Evolutionary conservation across 2,113 vertebrate species (phyloP).

Genomic region (Notothenia coriiceps): DNA sequence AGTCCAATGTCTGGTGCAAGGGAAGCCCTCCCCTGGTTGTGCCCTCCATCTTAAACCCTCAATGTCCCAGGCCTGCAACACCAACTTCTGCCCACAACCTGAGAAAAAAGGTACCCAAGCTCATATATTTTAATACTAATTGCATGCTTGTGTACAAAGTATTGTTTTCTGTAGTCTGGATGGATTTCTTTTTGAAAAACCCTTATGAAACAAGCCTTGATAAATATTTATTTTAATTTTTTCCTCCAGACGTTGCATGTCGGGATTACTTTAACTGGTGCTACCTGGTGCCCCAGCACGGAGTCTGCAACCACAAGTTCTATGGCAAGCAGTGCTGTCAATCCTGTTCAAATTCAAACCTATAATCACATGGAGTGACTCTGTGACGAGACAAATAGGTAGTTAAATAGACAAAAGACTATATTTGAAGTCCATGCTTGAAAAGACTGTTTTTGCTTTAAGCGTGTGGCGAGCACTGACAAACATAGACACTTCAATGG

Average conservation of each 20-base stretch:
- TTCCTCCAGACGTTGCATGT: constrained; percentile 68
- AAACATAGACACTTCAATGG: constrained; percentile 54
- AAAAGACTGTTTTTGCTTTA: constrained; percentile 58
- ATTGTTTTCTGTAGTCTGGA: neutral
- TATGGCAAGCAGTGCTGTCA: constrained; percentile 90
- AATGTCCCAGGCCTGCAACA: constrained; percentile 88
- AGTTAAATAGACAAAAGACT: constrained; percentile 55
- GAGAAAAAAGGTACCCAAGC: constrained; percentile 84
- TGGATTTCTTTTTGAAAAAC: neutral
- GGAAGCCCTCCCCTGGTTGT: constrained; percentile 81
- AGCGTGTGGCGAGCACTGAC: constrained; percentile 66
- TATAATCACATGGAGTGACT: constrained; percentile 73
- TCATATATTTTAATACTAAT: neutral
- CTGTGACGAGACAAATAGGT: constrained; percentile 42
- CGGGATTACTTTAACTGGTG: constrained; percentile 88
- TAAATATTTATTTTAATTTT: neutral
- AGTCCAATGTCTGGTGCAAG: constrained; percentile 85
- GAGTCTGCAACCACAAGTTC: constrained; percentile 88
- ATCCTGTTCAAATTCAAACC: constrained; percentile 87
- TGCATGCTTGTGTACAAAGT: neutral
- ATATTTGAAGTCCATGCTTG: constrained; percentile 48
- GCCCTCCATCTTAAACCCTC: constrained; percentile 79
- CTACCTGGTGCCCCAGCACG: constrained; percentile 88
- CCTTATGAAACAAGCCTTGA: neutral
- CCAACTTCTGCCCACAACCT: constrained; percentile 86